A percentile compares a stretch with the other conserved stretches of the same genome.
phyloP scores from a whole-genome alignment of 2,797 vertebrate species.

The Phrynocephalus guinanensis region DNA sequence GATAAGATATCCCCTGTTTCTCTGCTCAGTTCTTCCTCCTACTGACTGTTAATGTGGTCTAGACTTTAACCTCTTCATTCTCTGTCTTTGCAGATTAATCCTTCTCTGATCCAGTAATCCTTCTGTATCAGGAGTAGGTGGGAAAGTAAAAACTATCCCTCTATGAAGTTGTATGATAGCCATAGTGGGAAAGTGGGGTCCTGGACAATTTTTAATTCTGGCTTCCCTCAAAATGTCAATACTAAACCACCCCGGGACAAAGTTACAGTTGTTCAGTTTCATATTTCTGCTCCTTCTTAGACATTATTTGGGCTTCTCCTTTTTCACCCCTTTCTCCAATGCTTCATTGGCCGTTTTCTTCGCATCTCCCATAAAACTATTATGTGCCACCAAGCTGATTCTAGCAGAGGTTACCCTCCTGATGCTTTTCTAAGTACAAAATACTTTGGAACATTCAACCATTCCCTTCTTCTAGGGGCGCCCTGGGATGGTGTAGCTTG shows the following conservation, averaged over 20 bases:
- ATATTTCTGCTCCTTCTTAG: background rate
- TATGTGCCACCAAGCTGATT: no score
- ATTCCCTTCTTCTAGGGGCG: no score
- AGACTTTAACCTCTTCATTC: conserved; percentile 7
- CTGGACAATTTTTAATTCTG: background rate
- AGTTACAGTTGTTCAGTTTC: background rate
- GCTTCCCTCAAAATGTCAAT: background rate
- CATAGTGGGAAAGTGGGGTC: background rate
- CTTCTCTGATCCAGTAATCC: background rate
- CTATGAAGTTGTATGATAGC: background rate
- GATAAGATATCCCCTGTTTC: background rate
- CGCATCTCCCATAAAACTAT: no score
- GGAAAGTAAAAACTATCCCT: background rate
- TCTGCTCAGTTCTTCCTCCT: conserved; percentile 1
- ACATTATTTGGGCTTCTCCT: background rate
- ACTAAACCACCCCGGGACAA: background rate
- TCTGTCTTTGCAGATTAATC: background rate
- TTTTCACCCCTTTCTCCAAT: background rate
- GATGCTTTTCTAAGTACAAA: no score
- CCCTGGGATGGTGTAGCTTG: background rate
- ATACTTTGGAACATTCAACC: no score
- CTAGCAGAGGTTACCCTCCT: no score
- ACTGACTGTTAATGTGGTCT: background rate
- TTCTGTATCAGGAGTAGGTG: background rate
- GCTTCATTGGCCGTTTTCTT: background rate